These are phyloP conservation scores for Bombus sibiricus DNA, from an alignment of 1,140 invertebrate genomes.

Conservation along the genomic window DNA sequence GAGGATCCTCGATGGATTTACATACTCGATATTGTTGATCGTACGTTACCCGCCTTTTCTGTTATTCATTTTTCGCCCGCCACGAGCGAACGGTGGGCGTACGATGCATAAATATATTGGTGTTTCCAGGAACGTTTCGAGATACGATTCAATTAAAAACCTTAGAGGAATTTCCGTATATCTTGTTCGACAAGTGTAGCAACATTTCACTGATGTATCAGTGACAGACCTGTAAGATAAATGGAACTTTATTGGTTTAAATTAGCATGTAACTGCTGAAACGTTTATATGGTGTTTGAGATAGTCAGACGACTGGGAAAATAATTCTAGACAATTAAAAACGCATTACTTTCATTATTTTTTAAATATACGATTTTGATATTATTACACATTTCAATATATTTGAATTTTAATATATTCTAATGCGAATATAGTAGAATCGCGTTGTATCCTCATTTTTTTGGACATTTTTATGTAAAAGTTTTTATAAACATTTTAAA, in stretches of 20 bases:
- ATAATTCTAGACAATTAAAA: background rate
- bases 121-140: conserved; percentile 59
- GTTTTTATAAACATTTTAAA: too few species aligned
- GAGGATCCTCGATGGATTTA: conserved; percentile 61
- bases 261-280: too few species aligned
- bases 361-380: too few species aligned
- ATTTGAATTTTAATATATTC: too few species aligned
- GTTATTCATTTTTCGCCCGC: conserved; percentile 18
- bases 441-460: too few species aligned
- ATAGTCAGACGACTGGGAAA: background rate
- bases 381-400: too few species aligned
- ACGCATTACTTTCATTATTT: too few species aligned
- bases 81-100: conserved; percentile 54
- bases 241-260: background rate
- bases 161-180: background rate
- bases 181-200: background rate
- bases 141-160: conserved; percentile 43
- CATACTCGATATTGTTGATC: conserved; percentile 55
- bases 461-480: too few species aligned
- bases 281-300: background rate
- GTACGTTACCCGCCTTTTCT: conserved; percentile 8
- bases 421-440: too few species aligned
- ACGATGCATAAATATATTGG: conserved; percentile 61
- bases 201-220: background rate
- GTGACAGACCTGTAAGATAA: background rate